Percentiles rank a stretch among this genome's conserved stretches.
Conservation (phyloP, 2,888 invertebrate species). For the Lomographa bimaculata region DNA sequence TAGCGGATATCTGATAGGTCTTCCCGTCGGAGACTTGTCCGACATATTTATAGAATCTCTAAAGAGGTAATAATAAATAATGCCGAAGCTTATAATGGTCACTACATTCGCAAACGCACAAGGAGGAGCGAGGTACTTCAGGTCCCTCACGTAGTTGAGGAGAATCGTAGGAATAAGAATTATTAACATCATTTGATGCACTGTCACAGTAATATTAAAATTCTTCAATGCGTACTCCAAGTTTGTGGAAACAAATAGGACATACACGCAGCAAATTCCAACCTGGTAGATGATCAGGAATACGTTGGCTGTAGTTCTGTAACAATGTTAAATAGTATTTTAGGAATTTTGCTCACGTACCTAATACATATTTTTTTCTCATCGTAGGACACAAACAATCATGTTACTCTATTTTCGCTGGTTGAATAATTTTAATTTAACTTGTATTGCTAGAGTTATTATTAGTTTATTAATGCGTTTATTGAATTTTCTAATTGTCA, state of each 20-base stretch:
- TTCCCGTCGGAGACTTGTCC: slow-evolving; percentile 85
- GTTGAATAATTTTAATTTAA: no score
- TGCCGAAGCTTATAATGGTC: slow-evolving; percentile 91
- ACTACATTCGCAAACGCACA: slow-evolving; percentile 94
- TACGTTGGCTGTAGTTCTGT: slow-evolving; percentile 88
- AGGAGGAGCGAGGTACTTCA: slow-evolving; percentile 94
- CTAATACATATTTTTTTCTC: no score
- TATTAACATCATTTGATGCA: slow-evolving; percentile 88
- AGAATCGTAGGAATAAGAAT: slow-evolving; percentile 89
- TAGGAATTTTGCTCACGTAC: no score
- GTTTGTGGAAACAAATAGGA: slow-evolving; percentile 95
- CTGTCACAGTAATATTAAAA: slow-evolving; percentile 72
- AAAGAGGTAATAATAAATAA: slow-evolving; percentile 94
- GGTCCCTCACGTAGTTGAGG: slow-evolving; percentile 92
- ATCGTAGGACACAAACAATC: no score
- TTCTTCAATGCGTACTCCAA: slow-evolving; percentile 87
- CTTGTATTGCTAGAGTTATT: no score
- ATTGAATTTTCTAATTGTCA: no score
- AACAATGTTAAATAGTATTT: slow-evolving; percentile 35
- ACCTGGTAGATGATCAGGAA: slow-evolving; percentile 95
- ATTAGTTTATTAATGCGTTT: no score
- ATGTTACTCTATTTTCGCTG: no score
- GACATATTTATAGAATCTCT: slow-evolving; percentile 86
- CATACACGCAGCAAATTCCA: slow-evolving; percentile 98
- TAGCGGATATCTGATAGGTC: slow-evolving; percentile 89